Base-by-base conservation (phyloP, 2,888 invertebrate species). In the Proisotoma minuta region DNA sequence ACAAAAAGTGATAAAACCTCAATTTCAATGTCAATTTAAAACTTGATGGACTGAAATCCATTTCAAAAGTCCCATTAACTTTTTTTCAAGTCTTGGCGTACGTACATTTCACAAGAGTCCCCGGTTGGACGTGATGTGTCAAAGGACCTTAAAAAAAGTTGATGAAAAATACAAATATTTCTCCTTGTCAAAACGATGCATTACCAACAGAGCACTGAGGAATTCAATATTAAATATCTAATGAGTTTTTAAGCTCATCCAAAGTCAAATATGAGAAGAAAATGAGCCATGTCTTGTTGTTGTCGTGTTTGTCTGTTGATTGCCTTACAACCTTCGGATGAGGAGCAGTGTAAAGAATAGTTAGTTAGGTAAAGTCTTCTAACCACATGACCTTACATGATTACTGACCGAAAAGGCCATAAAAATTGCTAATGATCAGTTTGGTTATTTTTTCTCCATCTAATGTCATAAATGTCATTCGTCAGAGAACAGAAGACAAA, bases 381-480 rank as follows among this genome's bases (percentile, higher is more conserved):
- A n/a, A n/a, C n/a, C n/a, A n/a, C n/a, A n/a, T n/a, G n/a, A n/a
- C n/a, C n/a, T n/a, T n/a, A n/a, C n/a, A n/a, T n/a, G n/a, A n/a
- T n/a, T n/a, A n/a, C n/a, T n/a, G 34, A 47, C 5, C 20, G n/a
- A 5, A 39, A 43, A 56, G 47, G 43, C 26, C 56, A 56, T 56
- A 56, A 56, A 56, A 56, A 56, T 56, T 43, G 56, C 56, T 56
- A 56, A 56, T 56, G 56, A 56, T 56, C 56, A 43, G 18, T 56
- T 40, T 56, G 43, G 56, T 56, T 40, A 56, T 56, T 56, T 56
- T 56, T 56, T 56, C 10, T 27, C 22, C 47, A 29, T 15, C 5
- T 34, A 15, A 40, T 51, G 59, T 59, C 51, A 59, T 59, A 59
- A 59, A 59, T 59, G 59, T 59, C 59, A 59, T 58, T 49, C 49